Evolutionary conservation across 2,888 invertebrate species (phyloP), one percentile per base, ranked within the genome.

Genomic region (Pterobdella sp.): DNA sequence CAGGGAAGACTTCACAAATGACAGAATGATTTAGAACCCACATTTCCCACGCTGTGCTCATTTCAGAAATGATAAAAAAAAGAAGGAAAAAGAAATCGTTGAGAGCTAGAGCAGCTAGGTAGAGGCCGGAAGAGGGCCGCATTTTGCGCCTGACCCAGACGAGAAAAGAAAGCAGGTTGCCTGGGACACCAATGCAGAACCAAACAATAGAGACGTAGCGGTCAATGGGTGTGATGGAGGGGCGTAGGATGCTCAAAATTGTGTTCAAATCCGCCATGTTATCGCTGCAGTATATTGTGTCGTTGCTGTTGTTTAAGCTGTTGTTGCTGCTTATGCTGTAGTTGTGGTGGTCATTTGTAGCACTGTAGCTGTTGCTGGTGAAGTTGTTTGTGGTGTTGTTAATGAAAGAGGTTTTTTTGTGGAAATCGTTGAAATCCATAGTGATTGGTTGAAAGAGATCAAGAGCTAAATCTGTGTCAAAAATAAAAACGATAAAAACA

Each of bases 121-220:
- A 84, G 70, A 80, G 80, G 35, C 84, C 83, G 18, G 84, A 84
- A 1, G 82, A 82, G 72, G 82, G 82, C 18, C 82, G 79, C 83
- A 84, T 83, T 69, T 80, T 78, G 70, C 79, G 80, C 66, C 80
- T 80, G 36, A 83, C 79, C 84, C 84, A 84, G 64, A 84, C 80
- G 52, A 81, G 73, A 72, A 83, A 79, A 3, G 82, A 80, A n/a
- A 84, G 73, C 68, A 82, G 78, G 76, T 83, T 83, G 68, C 82
- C 82, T 0, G 83, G 81, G 73, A 83, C 81, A n/a, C 84, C 84
- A 29, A 84, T 74, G 37, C 78, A 76, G 76, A 81, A 82, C 70
- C 81, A 81, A 52, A 81, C 75, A 1, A 81, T 81, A 1, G 81
- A 80, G 26, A 82, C 76, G 72, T 79, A 80, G 71, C 77, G 78